Evolutionary conservation across 2,113 vertebrate species (phyloP).

Genomic region (Hippopotamus amphibius): DNA sequence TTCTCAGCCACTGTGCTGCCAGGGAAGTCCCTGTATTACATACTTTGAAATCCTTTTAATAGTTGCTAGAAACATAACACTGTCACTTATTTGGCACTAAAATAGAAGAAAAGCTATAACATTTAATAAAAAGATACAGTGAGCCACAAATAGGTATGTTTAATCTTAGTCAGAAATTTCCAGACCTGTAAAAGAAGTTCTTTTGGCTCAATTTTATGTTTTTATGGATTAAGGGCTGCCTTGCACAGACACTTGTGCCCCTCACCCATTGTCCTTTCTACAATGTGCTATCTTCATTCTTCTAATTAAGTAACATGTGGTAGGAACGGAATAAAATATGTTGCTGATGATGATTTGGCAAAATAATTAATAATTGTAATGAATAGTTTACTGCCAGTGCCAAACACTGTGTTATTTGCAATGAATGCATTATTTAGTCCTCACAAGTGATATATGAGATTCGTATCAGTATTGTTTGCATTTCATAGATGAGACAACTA

Average conservation of each 20-base stretch:
- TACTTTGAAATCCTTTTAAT: neutral
- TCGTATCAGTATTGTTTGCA: neutral
- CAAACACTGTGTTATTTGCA: neutral
- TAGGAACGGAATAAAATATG: neutral
- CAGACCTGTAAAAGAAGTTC: neutral
- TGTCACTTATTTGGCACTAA: neutral
- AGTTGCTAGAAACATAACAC: neutral
- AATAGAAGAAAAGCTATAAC: neutral
- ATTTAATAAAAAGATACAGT: neutral
- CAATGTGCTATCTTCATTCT: neutral
- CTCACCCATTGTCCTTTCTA: neutral
- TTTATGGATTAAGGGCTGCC: neutral
- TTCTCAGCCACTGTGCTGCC: no score
- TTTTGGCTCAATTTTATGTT: neutral
- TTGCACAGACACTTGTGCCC: neutral
- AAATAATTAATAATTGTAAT: conserved; percentile 33
- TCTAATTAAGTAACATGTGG: neutral
- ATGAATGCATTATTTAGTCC: neutral
- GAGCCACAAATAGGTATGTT: neutral
- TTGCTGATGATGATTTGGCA: neutral
- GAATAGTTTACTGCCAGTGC: neutral
- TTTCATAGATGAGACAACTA: neutral
- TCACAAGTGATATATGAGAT: neutral
- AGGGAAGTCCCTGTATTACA: no score
- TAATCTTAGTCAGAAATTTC: neutral